Evolutionary conservation across 2,888 invertebrate species (phyloP), one percentile per base, ranked within the genome.

Genomic region (Caenorhabditis zanzibari): DNA sequence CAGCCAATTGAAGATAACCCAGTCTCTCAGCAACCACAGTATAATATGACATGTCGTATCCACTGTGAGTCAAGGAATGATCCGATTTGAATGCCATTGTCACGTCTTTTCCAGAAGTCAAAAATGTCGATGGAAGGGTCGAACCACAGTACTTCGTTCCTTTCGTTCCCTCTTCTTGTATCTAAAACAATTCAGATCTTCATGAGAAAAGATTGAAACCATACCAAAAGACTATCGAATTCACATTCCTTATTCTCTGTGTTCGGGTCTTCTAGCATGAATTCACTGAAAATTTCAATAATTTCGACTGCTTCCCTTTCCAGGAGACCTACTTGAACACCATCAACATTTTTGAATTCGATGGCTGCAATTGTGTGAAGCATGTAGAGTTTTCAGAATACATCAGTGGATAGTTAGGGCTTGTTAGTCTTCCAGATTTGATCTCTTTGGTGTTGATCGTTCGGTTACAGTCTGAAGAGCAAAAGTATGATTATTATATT

Each of bases 401-500:
- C 9, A 44, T 49, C n/a, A 88, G 82, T 5, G 91, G 91, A 71
- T 83, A 91, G 81, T 91, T 90, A 0, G 91, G 91, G 72, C 86
- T 88, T 6, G 88, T 90, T 7, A 91, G 52, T 12, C 89, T 76
- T 38, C 90, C 90, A 22, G 86, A 81, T 44, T 73, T 61, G 24
- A 80, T 64, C 12, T 64, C 68, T 7, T 74, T 82, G 14, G 79
- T 82, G 47, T 88, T 82, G 16, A 91, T 87, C 2, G 90, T 91
- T 28, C 92, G 85, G 74, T 92, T 92, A 79, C 92, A 92, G n/a
- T 81, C 91, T 91, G 82, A 74, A 87, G 80, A 26, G 10, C 3
- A 12, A 7, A 2, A 26, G 4, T 26, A 26, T 14, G 2, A 10
- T 2, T 26, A 9, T 2, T 12, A 1, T 0, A 52, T 19, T 10